A percentile compares a stretch with the other conserved stretches of the same genome.
Conservation (phyloP, 2,888 invertebrate species). For the Idaea dimidiata region DNA sequence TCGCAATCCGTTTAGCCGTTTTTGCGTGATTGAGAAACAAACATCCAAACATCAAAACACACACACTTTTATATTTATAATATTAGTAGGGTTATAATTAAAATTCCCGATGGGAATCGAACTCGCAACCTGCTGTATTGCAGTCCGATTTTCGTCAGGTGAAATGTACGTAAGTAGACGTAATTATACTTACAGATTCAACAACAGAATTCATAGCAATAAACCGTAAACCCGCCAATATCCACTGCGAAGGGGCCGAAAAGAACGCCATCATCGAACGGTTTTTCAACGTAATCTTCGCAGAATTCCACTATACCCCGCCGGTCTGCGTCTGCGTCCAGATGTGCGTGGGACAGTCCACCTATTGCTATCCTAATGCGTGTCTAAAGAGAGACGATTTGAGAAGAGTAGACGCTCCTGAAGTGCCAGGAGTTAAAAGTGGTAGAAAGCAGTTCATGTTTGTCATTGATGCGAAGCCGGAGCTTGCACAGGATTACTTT, state of each 20-base stretch:
- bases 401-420: slow-evolving; percentile 26
- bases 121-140: no score
- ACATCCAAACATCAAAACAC: no score
- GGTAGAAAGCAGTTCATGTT: slow-evolving; percentile 40
- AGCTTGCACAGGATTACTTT: slow-evolving; percentile 41
- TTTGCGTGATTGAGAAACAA: no score
- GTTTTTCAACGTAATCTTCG: slow-evolving; percentile 64
- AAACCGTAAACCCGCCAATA: slow-evolving; percentile 21
- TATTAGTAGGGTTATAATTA: no score
- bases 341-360: slow-evolving; percentile 59
- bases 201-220: slow-evolving; percentile 33
- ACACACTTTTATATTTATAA: no score
- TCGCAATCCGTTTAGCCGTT: no score
- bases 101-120: no score
- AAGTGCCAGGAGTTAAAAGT: slow-evolving; percentile 26
- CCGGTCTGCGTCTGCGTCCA: slow-evolving; percentile 66
- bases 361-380: slow-evolving; percentile 68
- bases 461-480: slow-evolving; percentile 44
- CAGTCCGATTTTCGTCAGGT: no score
- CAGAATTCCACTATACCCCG: slow-evolving; percentile 55
- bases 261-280: slow-evolving; percentile 51
- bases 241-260: slow-evolving; percentile 39
- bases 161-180: no score
- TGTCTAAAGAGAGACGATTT: slow-evolving; percentile 47
- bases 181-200: slow-evolving; percentile 35